Base-by-base conservation (phyloP, 1,140 invertebrate genomes). In the Diorhabda carinulata region DNA sequence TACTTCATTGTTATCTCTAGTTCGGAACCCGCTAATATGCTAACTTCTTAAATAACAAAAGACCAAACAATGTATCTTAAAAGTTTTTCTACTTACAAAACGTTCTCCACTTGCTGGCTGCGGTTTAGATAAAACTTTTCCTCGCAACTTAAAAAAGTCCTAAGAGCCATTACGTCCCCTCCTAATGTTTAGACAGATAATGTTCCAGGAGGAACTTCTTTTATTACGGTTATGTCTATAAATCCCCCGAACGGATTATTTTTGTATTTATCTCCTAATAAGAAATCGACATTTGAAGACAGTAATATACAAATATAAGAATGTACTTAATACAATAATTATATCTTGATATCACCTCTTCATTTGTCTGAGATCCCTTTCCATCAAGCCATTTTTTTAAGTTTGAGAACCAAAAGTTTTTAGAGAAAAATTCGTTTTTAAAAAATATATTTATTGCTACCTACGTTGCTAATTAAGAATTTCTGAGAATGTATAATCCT, bases 181-280 rank as follows among this genome's bases (percentile, higher is more conserved):
- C 67, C 67, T 72, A 72, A 72, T 72, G 70, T 69, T 72, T 64
- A 47, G 43, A 69, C 64, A 69, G 70, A 72, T 72, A 72, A 69
- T 69, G 64, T 45, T 56, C 4, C 44, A 8, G 40, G 7, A 10
- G 52, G 40, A 40, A 8, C 47, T 9, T 65, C 47, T 57, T 56
- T 56, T 57, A 57, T 65, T 57, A 9, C 43, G 6, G 61, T 42
- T 10, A n/a, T 62, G 42, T 4, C 61, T 62, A 62, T 43, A 3
- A 45, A 10, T 4, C 42, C 61, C 9, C 9, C 57, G 57, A 59
- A 40, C 5, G 10, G 57, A 10, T 59, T 25, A 25, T 25, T 25
- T 25, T 25, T 25, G 25, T 25, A 25, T 25, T 25, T 25, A 25
- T 25, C 25, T 25, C 25, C 25, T 25, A 25, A 25, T 25, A 25